Evolutionary conservation across 2,797 vertebrate genomes (phyloP), one percentile per base, ranked within the genome.

Genomic region (Scarus forsteni): DNA sequence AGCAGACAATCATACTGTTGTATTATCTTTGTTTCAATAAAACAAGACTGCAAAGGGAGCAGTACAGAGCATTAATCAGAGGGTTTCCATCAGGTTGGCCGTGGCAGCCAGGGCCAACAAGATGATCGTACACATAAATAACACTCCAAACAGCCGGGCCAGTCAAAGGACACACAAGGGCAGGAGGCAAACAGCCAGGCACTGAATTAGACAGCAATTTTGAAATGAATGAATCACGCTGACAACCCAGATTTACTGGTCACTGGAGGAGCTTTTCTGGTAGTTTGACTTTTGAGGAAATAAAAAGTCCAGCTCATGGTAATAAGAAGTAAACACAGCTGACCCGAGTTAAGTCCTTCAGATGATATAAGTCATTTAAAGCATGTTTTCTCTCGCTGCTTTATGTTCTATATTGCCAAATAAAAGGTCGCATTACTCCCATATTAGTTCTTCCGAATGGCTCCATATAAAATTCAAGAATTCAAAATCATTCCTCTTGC

Each of bases 91-190:
- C 72, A 70, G 65, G 76, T 70, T 61, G 65, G 58, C 42, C 3
- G 15, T 72, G 80, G 88, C 80, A 84, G 83, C 46, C 79, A 60
- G 64, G 81, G 76, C 80, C 85, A 86, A 67, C 74, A 51, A 68
- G 70, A 83, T 81, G 82, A 88, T 87, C 83, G 73, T 74, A 48
- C 74, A 82, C 85, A 89, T 92, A 91, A 93, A 93, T 88, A 91
- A 90, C 67, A 10, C 66, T 45, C 68, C 85, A 69, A 73, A 60
- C 36, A 70, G 57, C 63, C 35, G 68, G 63, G 69, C 74, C 38
- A 40, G 46, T 57, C 71, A 88, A 80, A 90, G 90, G 88, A 92
- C 88, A 60, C 10, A 60, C 80, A 91, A 92, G 89, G 90, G 83
- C 83, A 85, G 45, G 27, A 81, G 78, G 76, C 83, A 86, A 90